Base-by-base conservation (phyloP, 2,113 vertebrate species). In the Hyperoodon ampullatus region DNA sequence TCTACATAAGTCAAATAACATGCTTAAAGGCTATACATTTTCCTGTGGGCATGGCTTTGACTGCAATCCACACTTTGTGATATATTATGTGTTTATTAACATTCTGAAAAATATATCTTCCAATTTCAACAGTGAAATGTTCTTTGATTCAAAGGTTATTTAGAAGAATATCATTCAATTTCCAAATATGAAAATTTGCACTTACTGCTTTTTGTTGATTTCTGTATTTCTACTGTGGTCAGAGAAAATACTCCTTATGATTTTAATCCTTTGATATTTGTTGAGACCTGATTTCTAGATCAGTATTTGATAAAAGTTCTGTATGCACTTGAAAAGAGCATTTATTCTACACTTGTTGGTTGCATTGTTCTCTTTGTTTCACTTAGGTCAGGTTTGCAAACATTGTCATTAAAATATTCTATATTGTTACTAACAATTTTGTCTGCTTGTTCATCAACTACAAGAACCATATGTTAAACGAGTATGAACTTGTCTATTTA, bases 171-270 rank as follows among this genome's bases (percentile, higher is more conserved):
- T 30, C 28, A 70, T 13, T 93, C 63, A 88, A 66, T 70, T 85
- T 91, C 23, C 18, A 88, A 93, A 81, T 60, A 91, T 84, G n/a
- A n/a, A 88, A 80, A n/a, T 65, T 77, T 93, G 18, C 39, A 82
- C 19, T 88, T 92, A 66, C 3, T 63, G 6, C 24, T 91, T 92
- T 53, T 85, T 71, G 63, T 8, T 93, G n/a, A 77, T 14, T 71
- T 84, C 18, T 77, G 42, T 60, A 65, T 88, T 85, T 93, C 81
- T 88, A 35, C 61, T 63, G 11, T 70, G 14, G 50, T 42, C 39
- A 84, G 2, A 97, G 24, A 74, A 83, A 30, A 86, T 88, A 23
- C 4, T 68, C 24, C n/a, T 68, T 21, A 70, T 23, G 35, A 87
- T 44, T 83, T 83, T n/a, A 93, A 47, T 58, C 39, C 24, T 93